These are phyloP conservation scores for Anadara kagoshimensis DNA, from an alignment of 1,140 invertebrate genomes.

Conservation along the genomic window DNA sequence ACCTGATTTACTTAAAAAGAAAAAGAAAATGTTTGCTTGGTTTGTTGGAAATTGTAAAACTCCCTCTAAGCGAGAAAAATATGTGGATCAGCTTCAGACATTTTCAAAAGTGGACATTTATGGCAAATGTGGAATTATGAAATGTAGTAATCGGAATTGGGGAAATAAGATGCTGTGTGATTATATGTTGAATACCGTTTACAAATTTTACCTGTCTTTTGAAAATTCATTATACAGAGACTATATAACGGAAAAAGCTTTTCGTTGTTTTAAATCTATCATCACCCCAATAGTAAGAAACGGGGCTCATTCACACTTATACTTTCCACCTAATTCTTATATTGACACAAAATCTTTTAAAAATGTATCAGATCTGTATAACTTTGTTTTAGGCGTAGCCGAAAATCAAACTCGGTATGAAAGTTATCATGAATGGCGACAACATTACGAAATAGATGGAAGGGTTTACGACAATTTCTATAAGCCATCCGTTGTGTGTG, in stretches of 20 bases:
- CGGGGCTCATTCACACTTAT: too few relatives aligned
- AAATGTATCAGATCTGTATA: too few relatives aligned
- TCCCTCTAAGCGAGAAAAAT: slow-evolving; percentile 70
- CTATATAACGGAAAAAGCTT: slow-evolving; percentile 96
- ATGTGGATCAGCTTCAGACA: slow-evolving; percentile 38
- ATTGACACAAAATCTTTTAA: too few relatives aligned
- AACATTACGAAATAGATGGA: too few relatives aligned
- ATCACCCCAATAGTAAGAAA: too few relatives aligned
- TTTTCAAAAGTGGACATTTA: slow-evolving; percentile 66
- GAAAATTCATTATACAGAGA: slow-evolving; percentile 95
- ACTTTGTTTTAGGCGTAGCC: too few relatives aligned
- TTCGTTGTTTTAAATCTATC: background rate
- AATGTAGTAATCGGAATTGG: slow-evolving; percentile 35
- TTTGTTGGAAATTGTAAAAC: slow-evolving; percentile 79
- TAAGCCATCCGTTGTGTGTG: too few relatives aligned
- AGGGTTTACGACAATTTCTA: too few relatives aligned
- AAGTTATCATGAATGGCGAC: too few relatives aligned
- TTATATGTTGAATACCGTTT: slow-evolving; percentile 33
- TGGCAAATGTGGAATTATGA: slow-evolving; percentile 62
- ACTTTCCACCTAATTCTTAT: too few relatives aligned
- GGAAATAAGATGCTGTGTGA: slow-evolving; percentile 2
- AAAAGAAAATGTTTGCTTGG: slow-evolving; percentile 75
- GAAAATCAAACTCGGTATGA: too few relatives aligned
- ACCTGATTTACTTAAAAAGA: slow-evolving; percentile 5
- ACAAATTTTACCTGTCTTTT: slow-evolving; percentile 73